Evolutionary conservation across 1,140 invertebrate species (phyloP).

Genomic region (Drosophila trapezifrons): DNA sequence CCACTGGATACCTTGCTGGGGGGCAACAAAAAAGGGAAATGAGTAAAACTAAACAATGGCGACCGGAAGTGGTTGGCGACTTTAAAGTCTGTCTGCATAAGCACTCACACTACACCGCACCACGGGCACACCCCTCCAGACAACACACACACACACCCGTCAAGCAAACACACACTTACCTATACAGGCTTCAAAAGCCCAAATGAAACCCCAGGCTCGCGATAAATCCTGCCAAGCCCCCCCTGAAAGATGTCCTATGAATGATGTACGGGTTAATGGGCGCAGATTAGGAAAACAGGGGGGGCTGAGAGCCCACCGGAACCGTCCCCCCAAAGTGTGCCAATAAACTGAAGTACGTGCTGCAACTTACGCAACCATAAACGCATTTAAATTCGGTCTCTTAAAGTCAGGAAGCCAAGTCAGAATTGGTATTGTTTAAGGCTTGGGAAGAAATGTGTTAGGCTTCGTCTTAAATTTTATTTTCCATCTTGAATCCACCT

Average conservation of each 20-base stretch:
- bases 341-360: constrained; percentile 25
- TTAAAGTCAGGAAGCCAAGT: not conserved
- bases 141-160: constrained; percentile 6
- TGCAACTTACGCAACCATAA: constrained; percentile 19
- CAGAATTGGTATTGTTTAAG: not conserved
- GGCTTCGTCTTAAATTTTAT: not conserved
- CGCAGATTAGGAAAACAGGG: constrained; percentile 8
- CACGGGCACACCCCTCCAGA: constrained; percentile 1
- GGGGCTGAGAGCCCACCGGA: too few species aligned
- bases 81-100: constrained; percentile 60
- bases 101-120: constrained; percentile 34
- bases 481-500: not conserved
- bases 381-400: not conserved
- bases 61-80: constrained; percentile 18
- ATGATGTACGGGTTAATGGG: constrained; percentile 33
- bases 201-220: constrained; percentile 64
- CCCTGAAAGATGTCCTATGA: constrained; percentile 20
- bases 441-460: not conserved
- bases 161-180: constrained; percentile 5
- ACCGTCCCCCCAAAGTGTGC: not conserved
- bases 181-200: constrained; percentile 34
- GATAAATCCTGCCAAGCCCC: constrained; percentile 47
- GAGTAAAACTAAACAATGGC: not conserved
- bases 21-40: not conserved
- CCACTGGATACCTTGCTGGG: not conserved